phyloP scores from a whole-genome alignment of 2,113 vertebrate genomes.

The Aspidoscelis tigris region DNA sequence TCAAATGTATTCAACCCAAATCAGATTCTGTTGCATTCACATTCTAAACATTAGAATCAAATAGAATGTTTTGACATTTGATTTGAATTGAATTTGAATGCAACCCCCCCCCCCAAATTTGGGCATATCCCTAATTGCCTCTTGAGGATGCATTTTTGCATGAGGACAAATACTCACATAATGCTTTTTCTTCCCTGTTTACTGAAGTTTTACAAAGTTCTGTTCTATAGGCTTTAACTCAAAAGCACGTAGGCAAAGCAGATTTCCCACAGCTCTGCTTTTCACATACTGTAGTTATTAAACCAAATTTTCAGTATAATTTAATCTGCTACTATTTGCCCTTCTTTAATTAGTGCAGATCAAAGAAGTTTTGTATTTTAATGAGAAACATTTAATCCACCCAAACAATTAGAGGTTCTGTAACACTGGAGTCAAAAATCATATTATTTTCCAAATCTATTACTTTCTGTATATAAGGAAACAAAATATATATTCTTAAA shows the following conservation, averaged over 20 bases:
- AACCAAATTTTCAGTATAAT: background rate
- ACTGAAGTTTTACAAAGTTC: background rate
- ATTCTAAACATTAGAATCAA: too few species aligned
- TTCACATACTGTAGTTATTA: constrained; percentile 21
- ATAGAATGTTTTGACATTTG: too few species aligned
- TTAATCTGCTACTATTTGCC: background rate
- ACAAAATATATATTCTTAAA: background rate
- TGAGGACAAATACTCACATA: too few species aligned
- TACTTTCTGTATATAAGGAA: background rate
- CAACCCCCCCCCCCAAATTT: too few species aligned
- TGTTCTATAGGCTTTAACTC: background rate
- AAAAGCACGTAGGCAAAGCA: background rate
- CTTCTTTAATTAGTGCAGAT: constrained; percentile 6
- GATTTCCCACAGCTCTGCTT: background rate
- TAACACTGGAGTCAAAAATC: background rate
- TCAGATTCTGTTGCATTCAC: too few species aligned
- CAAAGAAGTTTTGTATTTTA: constrained; percentile 14
- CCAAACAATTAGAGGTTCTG: background rate
- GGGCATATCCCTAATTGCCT: too few species aligned
- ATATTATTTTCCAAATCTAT: constrained; percentile 1
- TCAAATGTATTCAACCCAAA: too few species aligned
- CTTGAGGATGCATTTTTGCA: too few species aligned
- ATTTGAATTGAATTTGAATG: too few species aligned
- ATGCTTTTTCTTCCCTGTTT: background rate
- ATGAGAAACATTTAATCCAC: background rate